Conservation (phyloP, 2,113 vertebrate species). For the Lycaon pictus region DNA sequence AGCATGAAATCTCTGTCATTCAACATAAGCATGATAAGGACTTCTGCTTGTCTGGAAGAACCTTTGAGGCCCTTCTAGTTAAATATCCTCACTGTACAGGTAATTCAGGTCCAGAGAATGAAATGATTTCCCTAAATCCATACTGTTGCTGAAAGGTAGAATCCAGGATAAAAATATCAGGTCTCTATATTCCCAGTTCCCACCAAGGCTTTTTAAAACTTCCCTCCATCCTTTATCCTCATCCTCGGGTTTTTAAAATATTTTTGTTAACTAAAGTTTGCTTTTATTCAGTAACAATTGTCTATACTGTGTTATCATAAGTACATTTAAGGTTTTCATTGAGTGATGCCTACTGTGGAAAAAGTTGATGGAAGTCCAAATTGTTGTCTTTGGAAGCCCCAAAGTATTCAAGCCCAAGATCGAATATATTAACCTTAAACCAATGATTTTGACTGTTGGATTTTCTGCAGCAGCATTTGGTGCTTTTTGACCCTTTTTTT, state of each 20-base stretch:
- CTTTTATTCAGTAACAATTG: background rate
- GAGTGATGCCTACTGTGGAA: background rate
- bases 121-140: background rate
- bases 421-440: background rate
- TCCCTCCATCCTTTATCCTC: background rate
- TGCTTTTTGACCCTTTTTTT: background rate
- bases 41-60: background rate
- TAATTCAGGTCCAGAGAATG: background rate
- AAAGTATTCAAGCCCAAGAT: background rate
- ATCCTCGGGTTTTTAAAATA: constrained; percentile 4
- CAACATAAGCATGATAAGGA: too few species aligned
- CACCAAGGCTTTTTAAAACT: background rate
- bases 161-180: background rate
- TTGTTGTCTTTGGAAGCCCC: background rate
- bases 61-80: background rate
- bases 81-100: background rate
- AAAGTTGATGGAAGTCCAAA: background rate
- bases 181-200: too few species aligned
- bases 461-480: background rate
- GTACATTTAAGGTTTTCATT: background rate
- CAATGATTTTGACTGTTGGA: background rate
- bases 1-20: background rate
- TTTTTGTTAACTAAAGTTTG: background rate
- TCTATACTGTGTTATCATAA: background rate
- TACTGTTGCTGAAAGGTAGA: background rate